Conservation (phyloP, 1,140 invertebrate species). For the Mizuhopecten yessoensis region DNA sequence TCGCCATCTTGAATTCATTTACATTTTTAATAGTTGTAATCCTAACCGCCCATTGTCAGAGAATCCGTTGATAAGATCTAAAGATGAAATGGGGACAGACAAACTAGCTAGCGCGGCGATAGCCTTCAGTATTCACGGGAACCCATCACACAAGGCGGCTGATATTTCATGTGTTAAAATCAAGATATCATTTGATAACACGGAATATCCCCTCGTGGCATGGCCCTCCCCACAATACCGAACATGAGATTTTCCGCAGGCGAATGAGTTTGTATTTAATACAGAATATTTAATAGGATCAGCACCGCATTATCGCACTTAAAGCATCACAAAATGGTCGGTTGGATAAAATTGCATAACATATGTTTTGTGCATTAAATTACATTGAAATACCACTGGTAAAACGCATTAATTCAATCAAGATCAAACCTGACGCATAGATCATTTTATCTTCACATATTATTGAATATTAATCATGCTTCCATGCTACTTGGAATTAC, state of each 20-base stretch:
- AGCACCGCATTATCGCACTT: constrained; percentile 8
- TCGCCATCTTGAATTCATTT: constrained; percentile 44
- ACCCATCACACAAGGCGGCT: constrained; percentile 42
- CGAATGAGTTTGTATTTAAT: constrained; percentile 35
- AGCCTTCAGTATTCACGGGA: constrained; percentile 47
- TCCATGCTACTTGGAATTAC: constrained; percentile 30
- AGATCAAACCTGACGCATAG: constrained; percentile 22
- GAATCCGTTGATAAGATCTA: constrained; percentile 30
- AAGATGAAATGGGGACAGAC: constrained; percentile 48
- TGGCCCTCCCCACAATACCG: constrained; percentile 5
- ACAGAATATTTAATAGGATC: constrained; percentile 27
- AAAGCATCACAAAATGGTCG: constrained; percentile 18
- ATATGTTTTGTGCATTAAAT: constrained; percentile 40
- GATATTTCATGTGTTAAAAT: constrained; percentile 48
- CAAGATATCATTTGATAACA: constrained; percentile 41
- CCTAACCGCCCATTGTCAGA: constrained; percentile 41
- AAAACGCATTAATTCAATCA: constrained; percentile 20
- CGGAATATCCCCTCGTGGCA: constrained; percentile 36
- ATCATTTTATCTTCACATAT: neutral
- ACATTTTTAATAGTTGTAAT: constrained; percentile 50
- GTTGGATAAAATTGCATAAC: constrained; percentile 28
- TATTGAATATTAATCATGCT: constrained; percentile 36
- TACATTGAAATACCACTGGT: constrained; percentile 38
- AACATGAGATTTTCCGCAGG: constrained; percentile 32
- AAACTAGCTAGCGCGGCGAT: constrained; percentile 42